Conservation (phyloP, 2,888 invertebrate genomes). For the Doris montereyensis region DNA sequence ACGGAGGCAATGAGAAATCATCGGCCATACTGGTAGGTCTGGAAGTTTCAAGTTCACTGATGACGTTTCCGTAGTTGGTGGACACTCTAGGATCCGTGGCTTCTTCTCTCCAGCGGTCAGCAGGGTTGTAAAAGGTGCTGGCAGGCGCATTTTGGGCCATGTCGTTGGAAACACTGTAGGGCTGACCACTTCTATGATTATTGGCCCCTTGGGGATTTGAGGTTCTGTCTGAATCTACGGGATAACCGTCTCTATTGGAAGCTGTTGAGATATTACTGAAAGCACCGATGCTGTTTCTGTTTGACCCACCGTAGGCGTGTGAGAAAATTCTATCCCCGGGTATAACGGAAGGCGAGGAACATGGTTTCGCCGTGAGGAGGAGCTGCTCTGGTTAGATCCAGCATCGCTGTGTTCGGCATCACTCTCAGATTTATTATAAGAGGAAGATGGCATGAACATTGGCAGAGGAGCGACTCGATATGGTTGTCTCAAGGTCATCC, state of each 20-base stretch:
- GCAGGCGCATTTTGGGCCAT: background rate
- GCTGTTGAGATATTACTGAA: constrained; percentile 26
- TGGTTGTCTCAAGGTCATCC: constrained; percentile 8
- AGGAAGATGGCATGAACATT: constrained; percentile 15
- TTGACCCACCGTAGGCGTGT: constrained; percentile 37
- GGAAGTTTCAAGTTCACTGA: constrained; percentile 23
- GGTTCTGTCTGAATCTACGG: background rate
- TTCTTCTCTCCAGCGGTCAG: background rate
- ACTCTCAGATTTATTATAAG: constrained; percentile 18
- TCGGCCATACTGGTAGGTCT: constrained; percentile 35
- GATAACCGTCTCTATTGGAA: constrained; percentile 3
- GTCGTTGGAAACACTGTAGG: background rate
- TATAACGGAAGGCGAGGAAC: constrained; percentile 37
- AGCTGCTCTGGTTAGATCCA: background rate
- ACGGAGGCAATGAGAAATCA: constrained; percentile 43
- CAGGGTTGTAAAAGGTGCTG: background rate
- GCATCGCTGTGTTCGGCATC: constrained; percentile 27
- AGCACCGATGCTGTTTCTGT: constrained; percentile 36
- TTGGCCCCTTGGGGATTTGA: background rate
- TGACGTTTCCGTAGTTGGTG: constrained; percentile 5
- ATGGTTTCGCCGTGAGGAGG: constrained; percentile 31
- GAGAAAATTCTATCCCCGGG: constrained; percentile 39
- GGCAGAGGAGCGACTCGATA: constrained; percentile 8
- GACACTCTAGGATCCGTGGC: background rate
- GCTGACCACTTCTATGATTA: background rate